Percentiles rank a stretch among this genome's conserved stretches.
Evolutionary conservation across 1,140 invertebrate species (phyloP).

Genomic region (Zaprionus inermis): DNA sequence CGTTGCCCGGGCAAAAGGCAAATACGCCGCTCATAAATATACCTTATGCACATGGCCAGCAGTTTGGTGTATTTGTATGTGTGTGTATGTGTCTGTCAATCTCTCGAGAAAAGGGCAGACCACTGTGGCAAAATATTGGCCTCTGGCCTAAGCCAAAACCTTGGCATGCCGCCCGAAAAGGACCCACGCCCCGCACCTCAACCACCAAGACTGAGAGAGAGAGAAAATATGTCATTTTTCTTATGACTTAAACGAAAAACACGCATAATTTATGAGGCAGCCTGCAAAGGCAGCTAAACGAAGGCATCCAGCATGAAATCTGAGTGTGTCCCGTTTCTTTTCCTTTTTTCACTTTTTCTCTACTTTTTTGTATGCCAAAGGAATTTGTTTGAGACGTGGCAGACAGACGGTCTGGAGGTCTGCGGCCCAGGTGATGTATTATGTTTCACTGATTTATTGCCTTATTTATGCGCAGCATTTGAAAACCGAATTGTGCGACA

Average conservation of each 20-base stretch:
- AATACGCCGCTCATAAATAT: conserved; percentile 43
- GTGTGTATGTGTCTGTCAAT: conserved; percentile 23
- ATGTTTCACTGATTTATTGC: conserved; percentile 76
- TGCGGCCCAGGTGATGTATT: conserved; percentile 73
- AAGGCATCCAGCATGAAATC: conserved; percentile 34
- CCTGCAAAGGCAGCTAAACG: conserved; percentile 22
- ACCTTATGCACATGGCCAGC: conserved; percentile 27
- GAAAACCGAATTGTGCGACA: conserved; percentile 54
- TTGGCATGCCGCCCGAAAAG: conserved; percentile 32
- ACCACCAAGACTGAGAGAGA: conserved; percentile 15
- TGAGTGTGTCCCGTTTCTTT: conserved; percentile 23
- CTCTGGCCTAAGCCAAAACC: conserved; percentile 47
- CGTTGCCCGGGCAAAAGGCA: conserved; percentile 26
- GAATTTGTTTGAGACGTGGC: conserved; percentile 19
- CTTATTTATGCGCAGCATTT: conserved; percentile 67
- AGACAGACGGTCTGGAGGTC: conserved; percentile 13
- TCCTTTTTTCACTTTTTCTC: conserved; percentile 1
- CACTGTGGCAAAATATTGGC: conserved; percentile 36
- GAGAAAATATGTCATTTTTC: conserved; percentile 73
- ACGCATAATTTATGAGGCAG: conserved; percentile 69
- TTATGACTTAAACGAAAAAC: conserved; percentile 51
- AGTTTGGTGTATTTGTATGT: conserved; percentile 4
- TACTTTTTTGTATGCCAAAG: background rate
- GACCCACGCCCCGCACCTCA: background rate
- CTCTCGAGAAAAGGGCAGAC: conserved; percentile 10